Evolutionary conservation across 64 coral and sea anemone species (phyloP).

Genomic region (Exaiptasia diaphana): DNA sequence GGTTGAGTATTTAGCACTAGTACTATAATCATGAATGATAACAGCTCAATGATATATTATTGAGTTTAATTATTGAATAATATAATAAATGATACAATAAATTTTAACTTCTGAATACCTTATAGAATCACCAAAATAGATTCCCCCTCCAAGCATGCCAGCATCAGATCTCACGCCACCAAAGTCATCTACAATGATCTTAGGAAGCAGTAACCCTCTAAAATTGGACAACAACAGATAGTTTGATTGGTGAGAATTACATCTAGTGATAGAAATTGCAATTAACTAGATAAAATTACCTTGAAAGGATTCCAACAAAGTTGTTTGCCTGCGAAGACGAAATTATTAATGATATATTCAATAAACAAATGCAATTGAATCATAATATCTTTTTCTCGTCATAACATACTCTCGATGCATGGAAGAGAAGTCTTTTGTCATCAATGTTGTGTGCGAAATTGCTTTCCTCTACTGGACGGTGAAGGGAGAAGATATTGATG

Average conservation of each 20-base stretch:
- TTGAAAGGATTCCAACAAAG: constrained; percentile 90
- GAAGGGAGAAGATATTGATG: constrained; percentile 67
- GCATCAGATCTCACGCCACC: constrained; percentile 84
- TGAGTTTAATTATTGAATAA: too few relatives aligned
- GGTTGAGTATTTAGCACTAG: constrained; percentile 83
- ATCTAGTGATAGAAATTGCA: not conserved
- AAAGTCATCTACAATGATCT: constrained; percentile 88
- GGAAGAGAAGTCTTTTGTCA: constrained; percentile 77
- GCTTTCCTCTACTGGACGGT: constrained; percentile 68
- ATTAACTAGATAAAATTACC: constrained; percentile 14
- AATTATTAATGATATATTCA: not conserved
- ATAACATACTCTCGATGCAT: constrained; percentile 74
- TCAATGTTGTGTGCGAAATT: constrained; percentile 47
- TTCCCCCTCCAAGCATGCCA: constrained; percentile 84
- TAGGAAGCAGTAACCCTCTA: constrained; percentile 87
- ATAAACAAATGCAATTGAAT: too few relatives aligned
- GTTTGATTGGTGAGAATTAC: not conserved
- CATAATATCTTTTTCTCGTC: too few relatives aligned
- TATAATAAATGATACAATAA: too few relatives aligned
- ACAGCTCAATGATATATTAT: too few relatives aligned
- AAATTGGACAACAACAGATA: not conserved
- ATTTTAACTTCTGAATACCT: constrained; percentile 34
- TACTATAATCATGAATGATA: too few relatives aligned
- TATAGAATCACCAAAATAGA: constrained; percentile 81
- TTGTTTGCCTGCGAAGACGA: constrained; percentile 58